Evolutionary conservation across 2,888 invertebrate genomes (phyloP).

Genomic region (Steinernema carpocapsae): DNA sequence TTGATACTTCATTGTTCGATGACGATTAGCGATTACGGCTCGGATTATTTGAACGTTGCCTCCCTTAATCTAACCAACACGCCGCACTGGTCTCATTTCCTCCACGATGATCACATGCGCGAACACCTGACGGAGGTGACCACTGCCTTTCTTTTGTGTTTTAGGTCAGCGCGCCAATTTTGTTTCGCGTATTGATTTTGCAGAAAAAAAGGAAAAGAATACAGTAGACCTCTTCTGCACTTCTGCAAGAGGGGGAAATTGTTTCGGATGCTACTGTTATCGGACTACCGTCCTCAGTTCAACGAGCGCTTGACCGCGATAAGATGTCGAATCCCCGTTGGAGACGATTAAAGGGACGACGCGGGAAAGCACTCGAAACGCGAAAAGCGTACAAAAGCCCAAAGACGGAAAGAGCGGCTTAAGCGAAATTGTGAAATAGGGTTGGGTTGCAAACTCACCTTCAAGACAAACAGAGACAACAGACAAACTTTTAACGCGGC

Average conservation of each 20-base stretch:
- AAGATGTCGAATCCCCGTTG: not conserved
- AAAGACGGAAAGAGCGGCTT: too few species aligned
- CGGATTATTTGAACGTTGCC: constrained; percentile 32
- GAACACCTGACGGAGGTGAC: constrained; percentile 30
- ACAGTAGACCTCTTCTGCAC: too few species aligned
- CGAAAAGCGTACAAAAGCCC: too few species aligned
- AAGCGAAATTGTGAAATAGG: too few species aligned
- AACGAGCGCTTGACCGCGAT: not conserved
- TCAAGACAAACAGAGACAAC: not conserved
- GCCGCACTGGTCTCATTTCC: constrained; percentile 11
- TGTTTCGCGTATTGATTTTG: constrained; percentile 7
- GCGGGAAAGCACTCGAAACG: too few species aligned
- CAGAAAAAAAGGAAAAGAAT: not conserved
- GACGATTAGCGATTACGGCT: constrained; percentile 35
- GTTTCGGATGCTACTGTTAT: constrained; percentile 1
- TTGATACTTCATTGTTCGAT: constrained; percentile 32
- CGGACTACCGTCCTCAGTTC: not conserved
- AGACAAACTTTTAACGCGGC: not conserved
- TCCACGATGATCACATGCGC: constrained; percentile 1
- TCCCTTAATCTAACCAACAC: constrained; percentile 30
- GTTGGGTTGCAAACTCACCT: too few species aligned
- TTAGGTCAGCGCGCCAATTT: constrained; percentile 16
- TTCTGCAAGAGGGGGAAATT: not conserved
- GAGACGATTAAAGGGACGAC: too few species aligned
- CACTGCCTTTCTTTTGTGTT: constrained; percentile 16